These are phyloP conservation scores for Manis javanica DNA, from an alignment of 2,797 vertebrate species.

Conservation along the genomic window DNA sequence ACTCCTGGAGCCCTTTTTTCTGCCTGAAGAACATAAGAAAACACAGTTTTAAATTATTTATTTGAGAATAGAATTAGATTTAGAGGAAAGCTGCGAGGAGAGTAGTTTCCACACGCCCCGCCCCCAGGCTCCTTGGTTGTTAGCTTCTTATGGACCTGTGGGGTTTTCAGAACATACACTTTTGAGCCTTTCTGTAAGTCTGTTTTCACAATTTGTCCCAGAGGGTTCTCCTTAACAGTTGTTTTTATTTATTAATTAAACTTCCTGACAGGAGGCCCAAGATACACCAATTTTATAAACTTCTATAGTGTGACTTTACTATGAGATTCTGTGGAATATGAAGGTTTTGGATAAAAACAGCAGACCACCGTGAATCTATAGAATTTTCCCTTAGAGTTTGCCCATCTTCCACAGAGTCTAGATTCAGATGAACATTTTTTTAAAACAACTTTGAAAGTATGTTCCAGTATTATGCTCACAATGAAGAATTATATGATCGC, in stretches of 20 bases:
- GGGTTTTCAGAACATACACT: not conserved
- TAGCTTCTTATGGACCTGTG: not conserved
- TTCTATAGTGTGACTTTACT: not conserved
- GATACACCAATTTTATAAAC: conserved; percentile 25
- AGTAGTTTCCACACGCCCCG: not conserved
- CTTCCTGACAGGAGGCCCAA: not conserved
- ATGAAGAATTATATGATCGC: not conserved
- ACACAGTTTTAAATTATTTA: not conserved
- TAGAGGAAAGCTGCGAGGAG: not conserved
- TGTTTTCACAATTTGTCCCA: not conserved
- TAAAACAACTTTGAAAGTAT: conserved; percentile 35
- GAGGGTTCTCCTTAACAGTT: not conserved
- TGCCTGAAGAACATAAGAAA: conserved; percentile 18
- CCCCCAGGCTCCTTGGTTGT: not conserved
- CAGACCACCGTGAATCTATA: not conserved
- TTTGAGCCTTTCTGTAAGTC: not conserved
- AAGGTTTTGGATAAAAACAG: conserved; percentile 27
- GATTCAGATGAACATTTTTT: conserved; percentile 3
- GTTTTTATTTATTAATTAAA: conserved; percentile 5
- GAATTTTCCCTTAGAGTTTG: not conserved
- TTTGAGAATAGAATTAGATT: not conserved
- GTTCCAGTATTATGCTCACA: not conserved
- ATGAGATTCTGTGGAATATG: not conserved
- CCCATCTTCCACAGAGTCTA: not conserved
- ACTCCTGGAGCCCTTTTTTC: not conserved